Base-by-base conservation (phyloP, 1,140 invertebrate genomes). In the Saccostrea glomerata region DNA sequence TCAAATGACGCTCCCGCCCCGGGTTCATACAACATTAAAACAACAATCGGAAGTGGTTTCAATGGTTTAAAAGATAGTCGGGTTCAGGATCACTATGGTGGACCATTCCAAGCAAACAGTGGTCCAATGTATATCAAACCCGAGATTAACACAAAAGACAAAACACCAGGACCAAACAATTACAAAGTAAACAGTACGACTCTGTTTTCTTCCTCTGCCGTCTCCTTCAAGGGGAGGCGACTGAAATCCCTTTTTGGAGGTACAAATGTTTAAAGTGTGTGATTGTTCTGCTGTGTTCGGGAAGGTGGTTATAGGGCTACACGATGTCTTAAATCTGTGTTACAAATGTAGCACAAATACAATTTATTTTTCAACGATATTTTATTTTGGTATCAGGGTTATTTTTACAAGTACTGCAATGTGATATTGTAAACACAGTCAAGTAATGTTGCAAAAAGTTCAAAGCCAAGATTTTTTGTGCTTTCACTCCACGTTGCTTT, bases 1-100 rank as follows among this genome's bases (percentile, higher is more conserved):
- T 89, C 89, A 83, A 86, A 89, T 23, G 82, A 85, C 20, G 89
- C 89, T 1, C 91, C 91, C 0, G 90, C 88, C 3, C 91, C 91
- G 1, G 91, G 91, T 36, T 88, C 87, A 0, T 92, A 92, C 82
- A 87, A 90, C 77, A 89, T 89, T 1, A 87, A 84, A 70, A 86
- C 91, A 17, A 92, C 91, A 15, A 90, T 92, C 17, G 60, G 54
- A 84, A 84, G 82, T 84, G 82, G 23, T 15, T 54, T 60, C 23
- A 84, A 88, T 84, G 23, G 36, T 15, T 54, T 70, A 20, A 85
- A 85, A 73, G 86, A 83, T 12, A 88, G 36, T 30, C 63, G 82
- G 17, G 58, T 54, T 55, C 83, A 58, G 12, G 63, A 83, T 15
- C 66, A 84, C 47, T 88, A 85, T 73, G 82, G 56, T 30, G 82